Percentiles rank a stretch among this genome's conserved stretches.
phyloP scores from a whole-genome alignment of 1,140 invertebrate species.

The Teleopsis dalmanni region DNA sequence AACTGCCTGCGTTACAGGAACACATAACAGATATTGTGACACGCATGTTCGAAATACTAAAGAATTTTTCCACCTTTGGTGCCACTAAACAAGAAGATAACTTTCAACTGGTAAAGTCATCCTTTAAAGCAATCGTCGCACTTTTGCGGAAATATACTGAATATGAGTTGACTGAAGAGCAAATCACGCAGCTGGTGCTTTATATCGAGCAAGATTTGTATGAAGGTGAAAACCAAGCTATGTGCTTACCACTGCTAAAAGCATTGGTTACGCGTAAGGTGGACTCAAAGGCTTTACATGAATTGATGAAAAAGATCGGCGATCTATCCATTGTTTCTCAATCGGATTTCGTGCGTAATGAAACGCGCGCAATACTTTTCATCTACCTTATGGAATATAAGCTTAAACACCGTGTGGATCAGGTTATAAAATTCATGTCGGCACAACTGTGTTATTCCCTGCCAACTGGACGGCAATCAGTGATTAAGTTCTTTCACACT shows the following conservation, averaged over 20 bases:
- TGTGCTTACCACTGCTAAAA: conserved; percentile 80
- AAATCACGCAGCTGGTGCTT: conserved; percentile 73
- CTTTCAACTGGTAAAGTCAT: conserved; percentile 74
- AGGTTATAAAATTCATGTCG: conserved; percentile 71
- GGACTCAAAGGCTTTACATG: conserved; percentile 62
- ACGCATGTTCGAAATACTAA: conserved; percentile 74
- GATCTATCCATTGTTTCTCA: conserved; percentile 75
- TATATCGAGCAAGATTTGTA: conserved; percentile 88
- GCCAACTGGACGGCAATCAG: conserved; percentile 73
- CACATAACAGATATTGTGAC: conserved; percentile 59
- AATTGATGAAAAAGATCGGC: conserved; percentile 74
- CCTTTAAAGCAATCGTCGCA: conserved; percentile 82
- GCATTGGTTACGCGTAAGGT: conserved; percentile 76
- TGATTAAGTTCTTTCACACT: conserved; percentile 71
- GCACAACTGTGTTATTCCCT: conserved; percentile 73
- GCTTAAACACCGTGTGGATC: conserved; percentile 60
- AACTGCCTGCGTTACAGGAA: conserved; percentile 63
- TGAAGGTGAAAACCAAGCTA: conserved; percentile 73
- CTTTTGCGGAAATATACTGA: conserved; percentile 60
- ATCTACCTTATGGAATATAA: conserved; percentile 80
- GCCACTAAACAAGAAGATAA: conserved; percentile 80
- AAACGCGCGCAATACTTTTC: conserved; percentile 60
- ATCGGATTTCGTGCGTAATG: conserved; percentile 62
- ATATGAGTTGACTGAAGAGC: conserved; percentile 61
- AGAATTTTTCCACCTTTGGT: conserved; percentile 81